Evolutionary conservation across 2,888 invertebrate species (phyloP), one percentile per base, ranked within the genome.

Genomic region (Xanthia togata): DNA sequence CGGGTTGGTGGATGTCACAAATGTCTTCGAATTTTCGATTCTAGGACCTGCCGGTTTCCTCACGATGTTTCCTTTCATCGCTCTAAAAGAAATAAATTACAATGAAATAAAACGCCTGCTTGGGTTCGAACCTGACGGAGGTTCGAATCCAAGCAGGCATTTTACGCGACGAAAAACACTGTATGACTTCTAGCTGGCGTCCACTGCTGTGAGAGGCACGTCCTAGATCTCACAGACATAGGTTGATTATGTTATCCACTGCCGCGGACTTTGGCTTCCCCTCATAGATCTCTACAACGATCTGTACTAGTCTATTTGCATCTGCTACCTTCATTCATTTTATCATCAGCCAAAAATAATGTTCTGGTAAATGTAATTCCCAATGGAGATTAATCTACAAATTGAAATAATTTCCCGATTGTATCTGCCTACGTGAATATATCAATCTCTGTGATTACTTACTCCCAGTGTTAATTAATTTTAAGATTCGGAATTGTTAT

Each of bases 381-480:
- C 26, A n/a, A 14, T 8, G 14, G 59, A 65, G 14, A 73, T 44
- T 73, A 79, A 79, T 79, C 73, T 53, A 65, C 44, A 38, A 78
- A 78, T 73, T 65, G 73, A 78, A 55, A 62, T 62, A 55, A 67
- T 62, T 60, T 67, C 55, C 1, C 6, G 67, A 73, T 67, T 78
- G 31, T 47, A 55, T 73, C 65, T 59, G 64, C 78, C 59, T n/a
- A 47, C 59, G 63, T 41, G 65, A 59, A 67, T n/a, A 26, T 72
- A 57, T 64, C 55, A 79, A 64, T 72, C 63, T 79, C 57, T 23
- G 50, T 73, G 35, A 73, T 60, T 60, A 79, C 63, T 79, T 23
- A 14, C 44, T 60, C 20, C 14, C 44, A 41, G 26, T 65, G 50
- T 31, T 79, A 59, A 73, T 79, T 72, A 53, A 59, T 78, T 78